phyloP scores from a whole-genome alignment of 2,888 invertebrate species.

The Cosmia pyralina region DNA sequence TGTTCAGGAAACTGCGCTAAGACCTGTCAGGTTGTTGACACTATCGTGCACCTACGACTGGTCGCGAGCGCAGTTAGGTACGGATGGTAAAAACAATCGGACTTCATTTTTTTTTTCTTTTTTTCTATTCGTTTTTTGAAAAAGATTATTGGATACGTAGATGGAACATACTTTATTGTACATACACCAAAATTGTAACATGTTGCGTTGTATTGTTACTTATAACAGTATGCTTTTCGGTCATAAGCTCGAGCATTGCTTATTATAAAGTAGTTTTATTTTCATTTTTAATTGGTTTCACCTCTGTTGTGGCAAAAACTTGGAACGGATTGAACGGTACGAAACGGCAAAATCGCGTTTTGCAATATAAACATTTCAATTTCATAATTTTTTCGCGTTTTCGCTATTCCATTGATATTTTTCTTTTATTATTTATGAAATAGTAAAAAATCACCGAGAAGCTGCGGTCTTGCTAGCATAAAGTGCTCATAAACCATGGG shows the following conservation, averaged over 20 bases:
- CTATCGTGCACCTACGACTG: constrained; percentile 72
- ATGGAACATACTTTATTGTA: background rate
- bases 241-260: too few species aligned
- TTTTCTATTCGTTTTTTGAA: background rate
- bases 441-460: constrained; percentile 9
- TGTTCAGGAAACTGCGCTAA: constrained; percentile 71
- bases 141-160: background rate
- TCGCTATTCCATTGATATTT: too few species aligned
- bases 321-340: background rate
- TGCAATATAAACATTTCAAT: background rate
- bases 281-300: too few species aligned
- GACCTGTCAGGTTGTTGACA: constrained; percentile 83
- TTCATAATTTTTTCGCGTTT: background rate
- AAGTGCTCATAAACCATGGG: constrained; percentile 37
- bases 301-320: background rate
- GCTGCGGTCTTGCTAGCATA: constrained; percentile 8
- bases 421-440: background rate
- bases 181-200: background rate
- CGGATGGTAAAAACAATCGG: constrained; percentile 51
- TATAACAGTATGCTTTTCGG: background rate
- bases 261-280: too few species aligned
- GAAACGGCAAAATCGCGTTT: background rate
- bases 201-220: background rate
- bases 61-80: constrained; percentile 72
- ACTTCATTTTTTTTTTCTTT: background rate